These are phyloP conservation scores for Sterna hirundo DNA, from an alignment of 2,113 vertebrate genomes.

Conservation along the genomic window DNA sequence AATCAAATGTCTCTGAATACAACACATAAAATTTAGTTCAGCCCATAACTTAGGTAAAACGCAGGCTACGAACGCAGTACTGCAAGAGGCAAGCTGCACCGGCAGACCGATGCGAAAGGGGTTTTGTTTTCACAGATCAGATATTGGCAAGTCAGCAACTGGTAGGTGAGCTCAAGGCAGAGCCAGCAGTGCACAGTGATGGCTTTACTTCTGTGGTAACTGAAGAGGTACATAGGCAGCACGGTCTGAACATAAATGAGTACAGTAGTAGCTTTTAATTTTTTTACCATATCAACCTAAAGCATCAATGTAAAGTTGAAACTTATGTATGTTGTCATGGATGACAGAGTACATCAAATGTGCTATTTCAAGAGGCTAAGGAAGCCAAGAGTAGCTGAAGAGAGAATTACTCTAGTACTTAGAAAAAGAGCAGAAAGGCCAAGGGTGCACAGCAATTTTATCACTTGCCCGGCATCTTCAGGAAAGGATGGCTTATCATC, in stretches of 20 bases:
- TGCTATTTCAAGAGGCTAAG: not conserved
- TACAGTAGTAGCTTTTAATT: not conserved
- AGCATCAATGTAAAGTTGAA: not conserved
- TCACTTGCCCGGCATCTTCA: not conserved
- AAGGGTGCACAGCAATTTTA: not conserved
- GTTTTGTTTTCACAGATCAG: not conserved
- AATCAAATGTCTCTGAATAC: not conserved
- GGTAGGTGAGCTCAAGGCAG: not conserved
- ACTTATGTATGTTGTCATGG: not conserved
- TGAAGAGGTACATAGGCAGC: not conserved
- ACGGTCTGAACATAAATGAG: not conserved
- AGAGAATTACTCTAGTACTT: not conserved
- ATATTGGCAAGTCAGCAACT: not conserved
- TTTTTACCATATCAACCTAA: not conserved
- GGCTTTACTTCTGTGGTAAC: not conserved
- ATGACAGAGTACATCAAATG: not conserved
- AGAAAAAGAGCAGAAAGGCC: not conserved
- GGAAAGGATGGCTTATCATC: not conserved
- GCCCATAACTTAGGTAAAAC: not conserved
- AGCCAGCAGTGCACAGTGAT: not conserved
- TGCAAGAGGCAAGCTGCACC: not conserved
- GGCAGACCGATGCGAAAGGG: not conserved
- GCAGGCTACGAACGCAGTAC: not conserved
- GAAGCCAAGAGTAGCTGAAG: not conserved
- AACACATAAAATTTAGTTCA: not conserved